Conservation (phyloP, 2,113 vertebrate genomes). For the Thamnaconus septentrionalis region DNA sequence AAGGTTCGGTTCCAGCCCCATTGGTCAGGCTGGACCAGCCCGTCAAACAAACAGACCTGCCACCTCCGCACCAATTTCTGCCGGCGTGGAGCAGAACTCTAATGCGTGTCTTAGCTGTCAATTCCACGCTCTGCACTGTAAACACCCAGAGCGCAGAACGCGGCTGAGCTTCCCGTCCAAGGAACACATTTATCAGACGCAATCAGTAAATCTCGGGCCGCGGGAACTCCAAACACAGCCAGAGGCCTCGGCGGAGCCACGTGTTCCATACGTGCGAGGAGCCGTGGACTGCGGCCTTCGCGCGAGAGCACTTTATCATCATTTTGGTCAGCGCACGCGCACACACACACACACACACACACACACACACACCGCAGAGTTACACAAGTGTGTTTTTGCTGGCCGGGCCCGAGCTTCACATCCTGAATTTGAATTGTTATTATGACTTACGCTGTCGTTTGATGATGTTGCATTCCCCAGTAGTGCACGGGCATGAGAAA, state of each 20-base stretch:
- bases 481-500: constrained; percentile 3
- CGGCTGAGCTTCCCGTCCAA: constrained; percentile 32
- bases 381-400: constrained; percentile 43
- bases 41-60: background rate
- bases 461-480: constrained; percentile 11
- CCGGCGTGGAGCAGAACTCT: constrained; percentile 29
- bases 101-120: constrained; percentile 41
- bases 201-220: background rate
- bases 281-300: constrained; percentile 29
- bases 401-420: constrained; percentile 28
- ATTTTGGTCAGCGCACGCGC: constrained; percentile 20
- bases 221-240: too few species aligned
- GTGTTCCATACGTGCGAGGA: constrained; percentile 28
- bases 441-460: constrained; percentile 30
- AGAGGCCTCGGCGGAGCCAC: constrained; percentile 9
- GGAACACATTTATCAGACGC: constrained; percentile 37
- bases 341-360: too few species aligned
- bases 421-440: constrained; percentile 35
- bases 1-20: too few species aligned
- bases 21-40: too few species aligned
- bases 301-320: constrained; percentile 41
- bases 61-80: constrained; percentile 21
- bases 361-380: constrained; percentile 18
- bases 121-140: constrained; percentile 33
- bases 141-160: constrained; percentile 31